Evolutionary conservation across 2,888 invertebrate genomes (phyloP).

Genomic region (Diarsia dahlii): DNA sequence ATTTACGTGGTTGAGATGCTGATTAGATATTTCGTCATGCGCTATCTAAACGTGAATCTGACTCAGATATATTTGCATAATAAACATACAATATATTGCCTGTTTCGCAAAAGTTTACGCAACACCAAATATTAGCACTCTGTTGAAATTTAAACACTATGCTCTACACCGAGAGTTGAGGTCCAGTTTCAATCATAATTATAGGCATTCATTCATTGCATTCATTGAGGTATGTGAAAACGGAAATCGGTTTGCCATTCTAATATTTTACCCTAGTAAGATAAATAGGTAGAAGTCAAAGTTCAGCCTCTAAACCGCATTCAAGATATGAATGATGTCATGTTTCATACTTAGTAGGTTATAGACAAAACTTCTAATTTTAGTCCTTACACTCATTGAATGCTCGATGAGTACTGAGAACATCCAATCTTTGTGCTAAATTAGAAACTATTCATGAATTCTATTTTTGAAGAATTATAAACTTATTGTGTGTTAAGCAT

Average conservation of each 20-base stretch:
- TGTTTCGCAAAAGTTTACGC: background rate
- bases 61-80: constrained; percentile 10
- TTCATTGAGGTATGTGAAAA: background rate
- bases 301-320: constrained; percentile 30
- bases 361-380: constrained; percentile 31
- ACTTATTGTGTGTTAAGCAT: constrained; percentile 3
- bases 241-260: background rate
- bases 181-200: background rate
- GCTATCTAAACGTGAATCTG: constrained; percentile 19
- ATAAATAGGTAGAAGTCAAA: constrained; percentile 36
- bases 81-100: background rate
- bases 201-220: background rate
- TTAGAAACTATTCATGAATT: constrained; percentile 26
- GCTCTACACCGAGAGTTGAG: background rate
- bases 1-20: background rate
- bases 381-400: constrained; percentile 20
- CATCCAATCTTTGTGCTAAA: constrained; percentile 13
- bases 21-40: constrained; percentile 25
- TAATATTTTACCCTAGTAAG: constrained; percentile 1
- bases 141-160: background rate
- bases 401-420: constrained; percentile 19
- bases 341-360: constrained; percentile 27
- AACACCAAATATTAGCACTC: background rate
- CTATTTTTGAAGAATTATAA: constrained; percentile 4
- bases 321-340: constrained; percentile 38